phyloP scores from a whole-genome alignment of 30 jellyfish, hydroid and myxozoan species.

The Haliclystus octoradiatus region DNA sequence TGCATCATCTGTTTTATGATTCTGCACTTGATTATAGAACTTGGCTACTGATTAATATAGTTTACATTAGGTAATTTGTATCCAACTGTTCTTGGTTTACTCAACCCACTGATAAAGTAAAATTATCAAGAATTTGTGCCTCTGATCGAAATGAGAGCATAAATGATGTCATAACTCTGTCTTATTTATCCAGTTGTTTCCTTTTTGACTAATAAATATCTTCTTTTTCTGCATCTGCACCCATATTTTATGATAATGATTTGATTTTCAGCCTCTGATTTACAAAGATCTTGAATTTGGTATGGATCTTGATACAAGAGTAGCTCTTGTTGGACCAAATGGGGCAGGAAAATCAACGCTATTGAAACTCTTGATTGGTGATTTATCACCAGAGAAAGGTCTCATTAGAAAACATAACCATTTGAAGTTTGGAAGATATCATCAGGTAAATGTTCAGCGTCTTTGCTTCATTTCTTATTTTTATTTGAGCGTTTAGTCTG shows the following conservation, averaged over 20 bases:
- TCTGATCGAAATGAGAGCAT: no score
- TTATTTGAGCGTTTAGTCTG: no score
- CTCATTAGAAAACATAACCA: slow-evolving; percentile 79
- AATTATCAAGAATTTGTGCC: no score
- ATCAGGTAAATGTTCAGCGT: slow-evolving; percentile 95
- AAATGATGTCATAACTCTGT: no score
- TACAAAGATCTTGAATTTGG: slow-evolving; percentile 92
- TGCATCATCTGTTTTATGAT: neutral
- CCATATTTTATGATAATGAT: no score
- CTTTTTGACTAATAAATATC: no score
- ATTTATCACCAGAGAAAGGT: slow-evolving; percentile 81
- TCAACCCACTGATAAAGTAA: no score
- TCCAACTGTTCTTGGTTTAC: neutral
- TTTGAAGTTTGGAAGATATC: slow-evolving; percentile 85
- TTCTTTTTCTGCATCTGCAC: no score
- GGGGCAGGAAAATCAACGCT: slow-evolving; percentile 98
- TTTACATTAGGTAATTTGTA: neutral
- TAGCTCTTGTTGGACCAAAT: slow-evolving; percentile 97
- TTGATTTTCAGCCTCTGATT: slow-evolving; percentile 74
- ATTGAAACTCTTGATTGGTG: slow-evolving; percentile 82
- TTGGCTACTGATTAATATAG: neutral
- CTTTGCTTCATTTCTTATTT: no score
- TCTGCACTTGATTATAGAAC: neutral
- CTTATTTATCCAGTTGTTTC: no score
- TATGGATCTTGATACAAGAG: slow-evolving; percentile 92